A percentile compares a stretch with the other conserved stretches of the same genome.
Conservation (phyloP, 2,797 vertebrate species). For the Crocodylus rhombifer region DNA sequence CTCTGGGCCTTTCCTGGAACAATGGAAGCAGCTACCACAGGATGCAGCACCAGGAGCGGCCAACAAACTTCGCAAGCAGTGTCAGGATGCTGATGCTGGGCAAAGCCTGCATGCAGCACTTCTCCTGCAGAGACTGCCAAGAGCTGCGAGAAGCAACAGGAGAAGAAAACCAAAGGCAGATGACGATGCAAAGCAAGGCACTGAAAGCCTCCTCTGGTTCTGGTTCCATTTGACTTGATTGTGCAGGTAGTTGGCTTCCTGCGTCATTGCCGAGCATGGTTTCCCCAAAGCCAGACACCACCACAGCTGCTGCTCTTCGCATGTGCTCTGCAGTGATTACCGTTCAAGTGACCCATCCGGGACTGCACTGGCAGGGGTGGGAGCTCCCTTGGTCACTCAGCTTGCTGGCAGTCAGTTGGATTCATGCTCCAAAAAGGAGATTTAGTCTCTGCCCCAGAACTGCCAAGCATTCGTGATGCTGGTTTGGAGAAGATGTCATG, state of each 20-base stretch:
- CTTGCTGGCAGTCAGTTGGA: neutral
- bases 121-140: neutral
- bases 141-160: neutral
- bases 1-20: neutral
- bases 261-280: neutral
- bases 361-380: too few relatives aligned
- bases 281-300: neutral
- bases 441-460: neutral
- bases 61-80: neutral
- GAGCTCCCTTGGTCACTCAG: neutral
- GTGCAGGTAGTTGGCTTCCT: conserved; percentile 30
- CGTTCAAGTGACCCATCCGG: too few relatives aligned
- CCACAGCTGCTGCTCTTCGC: neutral
- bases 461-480: accelerated
- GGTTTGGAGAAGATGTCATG: neutral
- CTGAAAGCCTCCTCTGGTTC: conserved; percentile 31
- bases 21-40: neutral
- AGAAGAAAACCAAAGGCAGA: neutral
- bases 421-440: neutral
- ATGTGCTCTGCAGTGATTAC: neutral
- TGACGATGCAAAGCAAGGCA: neutral
- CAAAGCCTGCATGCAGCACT: neutral
- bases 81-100: neutral
- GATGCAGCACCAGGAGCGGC: neutral
- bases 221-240: conserved; percentile 14